phyloP scores from a whole-genome alignment of 2,797 vertebrate species.

The Propithecus perrieri region DNA sequence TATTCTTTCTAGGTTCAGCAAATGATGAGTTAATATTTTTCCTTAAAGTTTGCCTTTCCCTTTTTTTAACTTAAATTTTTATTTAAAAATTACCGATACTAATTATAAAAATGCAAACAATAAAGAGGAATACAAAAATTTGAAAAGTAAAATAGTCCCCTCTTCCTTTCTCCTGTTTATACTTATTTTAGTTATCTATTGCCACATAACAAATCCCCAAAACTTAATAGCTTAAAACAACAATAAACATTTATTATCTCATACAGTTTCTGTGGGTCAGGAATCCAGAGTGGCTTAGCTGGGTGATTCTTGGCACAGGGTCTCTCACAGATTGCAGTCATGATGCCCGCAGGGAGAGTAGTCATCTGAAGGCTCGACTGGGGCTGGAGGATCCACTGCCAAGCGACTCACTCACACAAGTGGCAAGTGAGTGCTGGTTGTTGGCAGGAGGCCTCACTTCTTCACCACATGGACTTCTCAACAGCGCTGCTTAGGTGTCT shows the following conservation, averaged over 20 bases:
- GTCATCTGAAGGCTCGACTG: neutral
- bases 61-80: neutral
- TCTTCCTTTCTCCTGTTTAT: neutral
- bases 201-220: neutral
- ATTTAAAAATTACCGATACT: neutral
- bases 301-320: neutral
- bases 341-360: neutral
- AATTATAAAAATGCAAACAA: constrained; percentile 28
- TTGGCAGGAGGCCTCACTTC: neutral
- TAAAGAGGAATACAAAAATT: neutral
- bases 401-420: neutral
- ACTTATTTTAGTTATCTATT: neutral
- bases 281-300: neutral
- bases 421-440: neutral
- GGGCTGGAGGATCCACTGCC: neutral
- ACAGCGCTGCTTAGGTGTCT: neutral
- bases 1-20: constrained; percentile 11
- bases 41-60: neutral
- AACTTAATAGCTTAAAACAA: neutral
- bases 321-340: neutral
- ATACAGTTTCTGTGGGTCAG: neutral
- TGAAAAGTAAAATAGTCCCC: neutral
- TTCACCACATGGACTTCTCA: neutral
- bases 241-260: neutral
- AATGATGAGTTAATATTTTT: constrained; percentile 3